Base-by-base conservation (phyloP, 92 coral and sea anemone genomes). In the Phymanthus crucifer region DNA sequence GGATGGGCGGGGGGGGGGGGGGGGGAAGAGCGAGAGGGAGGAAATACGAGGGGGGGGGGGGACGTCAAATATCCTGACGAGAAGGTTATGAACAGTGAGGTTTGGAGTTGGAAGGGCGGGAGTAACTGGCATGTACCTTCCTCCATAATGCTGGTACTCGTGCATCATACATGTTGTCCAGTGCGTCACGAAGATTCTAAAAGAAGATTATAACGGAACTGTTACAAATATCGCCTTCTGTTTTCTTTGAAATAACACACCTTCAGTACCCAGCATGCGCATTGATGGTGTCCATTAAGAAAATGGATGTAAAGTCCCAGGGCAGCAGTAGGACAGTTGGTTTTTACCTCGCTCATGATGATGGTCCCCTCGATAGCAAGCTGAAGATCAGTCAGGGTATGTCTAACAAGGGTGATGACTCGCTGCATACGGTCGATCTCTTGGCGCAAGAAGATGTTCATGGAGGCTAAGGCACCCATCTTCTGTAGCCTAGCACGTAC, bases 361-460 rank as follows among this genome's bases (percentile, higher is more conserved):
- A 92, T 92, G 2, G 94, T 92, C 32, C 97, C 97, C 78, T 92
- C 97, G n/a, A 92, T 92, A 38, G 97, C 97, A 40, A 92, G 90
- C 50, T 87, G 88, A 6, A 92, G 92, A 40, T 92, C 97, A 23
- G 91, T 87, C 73, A 92, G 79, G 23, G 97, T 92, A 18, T 88
- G 86, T 23, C 97, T 81, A 6, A 92, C 97, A 45, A 90, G 76
- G 40, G 87, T 69, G 77, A 92, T 92, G 66, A 92, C 97, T 37
- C 97, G 90, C 75, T 92, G 97, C 97, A 92, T 92, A 14, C 97
- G 97, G 69, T 92, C 97, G 32, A 92, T 90, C 83, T 92, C 97
- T 58, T 92, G 97, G 47, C 97, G 87, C 31, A 92, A 85, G 74
- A 92, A 92, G 77, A 92, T 92, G 83, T 92, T 92, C 97, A 92